Conservation (phyloP, 2,113 vertebrate genomes). For the Donacobius atricapilla region DNA sequence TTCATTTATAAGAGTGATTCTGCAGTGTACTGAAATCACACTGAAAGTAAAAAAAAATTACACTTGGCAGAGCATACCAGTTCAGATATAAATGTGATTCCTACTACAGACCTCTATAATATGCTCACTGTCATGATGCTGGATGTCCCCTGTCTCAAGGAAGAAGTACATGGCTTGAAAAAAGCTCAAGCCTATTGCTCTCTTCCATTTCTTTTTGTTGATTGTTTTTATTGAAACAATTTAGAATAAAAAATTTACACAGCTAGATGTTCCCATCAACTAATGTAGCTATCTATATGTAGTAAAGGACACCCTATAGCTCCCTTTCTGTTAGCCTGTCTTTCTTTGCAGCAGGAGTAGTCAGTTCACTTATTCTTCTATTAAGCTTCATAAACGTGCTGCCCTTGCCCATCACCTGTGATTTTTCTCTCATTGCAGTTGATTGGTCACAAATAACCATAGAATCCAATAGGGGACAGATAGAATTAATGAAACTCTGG, state of each 20-base stretch:
- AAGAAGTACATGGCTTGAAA: neutral
- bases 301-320: neutral
- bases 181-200: neutral
- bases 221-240: neutral
- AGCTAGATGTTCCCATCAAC: neutral
- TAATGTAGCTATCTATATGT: neutral
- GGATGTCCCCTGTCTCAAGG: neutral
- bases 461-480: neutral
- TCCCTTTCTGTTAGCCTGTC: neutral
- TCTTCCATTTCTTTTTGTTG: neutral
- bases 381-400: neutral
- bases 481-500: neutral
- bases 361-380: neutral
- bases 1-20: neutral
- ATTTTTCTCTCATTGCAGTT: neutral
- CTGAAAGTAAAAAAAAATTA: neutral
- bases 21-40: neutral
- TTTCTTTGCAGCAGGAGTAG: neutral
- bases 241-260: neutral
- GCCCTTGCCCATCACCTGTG: neutral
- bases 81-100: neutral
- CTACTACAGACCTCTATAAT: neutral
- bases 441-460: neutral
- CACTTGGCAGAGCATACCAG: neutral
- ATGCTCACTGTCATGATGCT: neutral